Percentiles rank a stretch among this genome's conserved stretches.
Conservation (phyloP, 1,140 invertebrate species). For the Liolophura sinensis region DNA sequence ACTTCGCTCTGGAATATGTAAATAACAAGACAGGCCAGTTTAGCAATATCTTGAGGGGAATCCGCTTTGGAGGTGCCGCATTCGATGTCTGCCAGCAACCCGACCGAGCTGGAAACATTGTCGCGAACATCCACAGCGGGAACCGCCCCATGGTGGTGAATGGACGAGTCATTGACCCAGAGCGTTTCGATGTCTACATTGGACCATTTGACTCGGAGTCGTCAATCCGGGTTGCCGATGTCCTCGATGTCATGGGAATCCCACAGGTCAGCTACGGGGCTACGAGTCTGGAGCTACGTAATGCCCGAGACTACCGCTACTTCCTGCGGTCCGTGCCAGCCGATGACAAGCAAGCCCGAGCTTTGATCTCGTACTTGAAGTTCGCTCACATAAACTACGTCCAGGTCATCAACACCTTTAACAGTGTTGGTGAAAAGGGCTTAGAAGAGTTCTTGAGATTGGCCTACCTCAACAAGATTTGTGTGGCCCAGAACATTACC, state of each 20-base stretch:
- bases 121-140: constrained; percentile 50
- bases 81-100: constrained; percentile 51
- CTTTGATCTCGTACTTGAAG: constrained; percentile 63
- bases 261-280: constrained; percentile 78
- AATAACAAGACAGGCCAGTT: constrained; percentile 45
- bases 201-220: constrained; percentile 64
- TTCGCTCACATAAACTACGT: constrained; percentile 44
- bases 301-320: constrained; percentile 65
- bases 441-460: constrained; percentile 41
- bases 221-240: constrained; percentile 72
- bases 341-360: constrained; percentile 79
- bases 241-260: constrained; percentile 69
- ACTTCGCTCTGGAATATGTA: constrained; percentile 49
- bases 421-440: constrained; percentile 36
- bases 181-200: constrained; percentile 44
- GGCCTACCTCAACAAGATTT: constrained; percentile 44
- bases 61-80: constrained; percentile 41
- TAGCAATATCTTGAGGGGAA: constrained; percentile 26
- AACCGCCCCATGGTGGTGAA: constrained; percentile 25
- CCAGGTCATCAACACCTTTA: constrained; percentile 44
- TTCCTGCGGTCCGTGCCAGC: constrained; percentile 82
- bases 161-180: constrained; percentile 26
- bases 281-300: constrained; percentile 63
- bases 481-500: constrained; percentile 40
- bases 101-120: constrained; percentile 44